Percentiles rank a stretch among this genome's conserved stretches.
Evolutionary conservation across 2,888 invertebrate genomes (phyloP).

Genomic region (Sialis fuliginosa): DNA sequence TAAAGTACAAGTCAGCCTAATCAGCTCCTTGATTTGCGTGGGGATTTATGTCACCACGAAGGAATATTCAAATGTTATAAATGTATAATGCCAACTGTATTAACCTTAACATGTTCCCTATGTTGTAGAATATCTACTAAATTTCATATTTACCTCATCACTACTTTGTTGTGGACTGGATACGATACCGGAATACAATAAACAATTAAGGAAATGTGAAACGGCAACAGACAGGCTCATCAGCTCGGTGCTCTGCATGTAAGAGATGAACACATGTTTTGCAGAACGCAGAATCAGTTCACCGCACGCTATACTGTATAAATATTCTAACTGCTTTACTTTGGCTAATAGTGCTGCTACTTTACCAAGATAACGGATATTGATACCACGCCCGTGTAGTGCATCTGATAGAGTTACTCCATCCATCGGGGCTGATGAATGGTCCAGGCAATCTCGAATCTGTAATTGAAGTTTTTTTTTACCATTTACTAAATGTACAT

Average conservation of each 20-base stretch:
- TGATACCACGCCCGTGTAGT: constrained; percentile 89
- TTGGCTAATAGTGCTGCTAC: constrained; percentile 63
- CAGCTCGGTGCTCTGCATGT: constrained; percentile 80
- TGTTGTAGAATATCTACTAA: not conserved
- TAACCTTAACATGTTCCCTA: not conserved
- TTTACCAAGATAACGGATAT: constrained; percentile 91
- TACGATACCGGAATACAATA: constrained; percentile 60
- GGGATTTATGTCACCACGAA: too few species aligned
- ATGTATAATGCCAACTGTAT: too few species aligned
- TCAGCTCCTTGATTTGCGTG: too few species aligned
- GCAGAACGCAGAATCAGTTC: constrained; percentile 79
- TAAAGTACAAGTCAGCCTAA: too few species aligned
- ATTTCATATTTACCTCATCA: constrained; percentile 38
- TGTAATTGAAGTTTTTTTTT: constrained; percentile 18
- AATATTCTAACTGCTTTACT: constrained; percentile 66
- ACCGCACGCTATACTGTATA: constrained; percentile 76
- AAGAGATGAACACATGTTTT: constrained; percentile 85
- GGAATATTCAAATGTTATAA: too few species aligned
- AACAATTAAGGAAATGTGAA: constrained; percentile 92
- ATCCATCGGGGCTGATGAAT: constrained; percentile 88
- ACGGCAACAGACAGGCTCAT: constrained; percentile 82
- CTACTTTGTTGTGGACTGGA: constrained; percentile 46
- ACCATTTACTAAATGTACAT: too few species aligned
- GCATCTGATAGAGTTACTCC: constrained; percentile 83
- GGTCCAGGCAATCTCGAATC: constrained; percentile 81